Evolutionary conservation across 2,797 vertebrate genomes (phyloP), one percentile per base, ranked within the genome.

Genomic region (Gambusia yucatana): DNA sequence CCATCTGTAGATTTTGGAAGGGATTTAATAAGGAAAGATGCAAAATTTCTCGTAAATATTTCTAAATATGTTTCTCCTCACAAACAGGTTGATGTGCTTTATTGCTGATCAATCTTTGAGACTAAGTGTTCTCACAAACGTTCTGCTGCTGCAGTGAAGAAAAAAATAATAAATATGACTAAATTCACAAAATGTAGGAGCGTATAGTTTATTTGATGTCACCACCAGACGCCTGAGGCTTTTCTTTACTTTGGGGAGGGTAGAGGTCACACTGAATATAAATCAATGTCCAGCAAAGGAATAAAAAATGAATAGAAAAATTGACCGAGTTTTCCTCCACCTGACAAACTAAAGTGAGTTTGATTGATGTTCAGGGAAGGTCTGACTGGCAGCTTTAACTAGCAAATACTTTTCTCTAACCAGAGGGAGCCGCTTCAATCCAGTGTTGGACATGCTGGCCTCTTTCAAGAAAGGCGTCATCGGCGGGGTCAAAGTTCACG

Each of bases 361-460:
- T 65, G 33, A 36, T 10, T 65, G 33, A 36, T 20, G 22, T 41
- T 67, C 10, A 41, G 14, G 10, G 61, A 65, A n/a, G 6, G 22
- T 44, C 25, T 69, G 25, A 69, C 22, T 69, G 17, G 22, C 11
- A 43, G 4, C 36, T 30, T 3, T 22, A 44, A 39, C 13, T 3
- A n/a, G 71, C 63, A 20, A 7, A 48, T 39, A 52, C 33, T 41
- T 84, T 8, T 73, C 6, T 39, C 71, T 84, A 85, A 74, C 43
- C 90, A 99, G 98, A 92, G 98, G 98, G 75, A 99, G 98, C 90
- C 96, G 98, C 57, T 99, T 99, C 94, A 99, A 96, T 83, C 98
- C 98, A 0, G 96, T 99, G 30, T 84, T 99, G 79, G 98, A 99
- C 91, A 99, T 99, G 98, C 81, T 99, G 93, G 98, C 98, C 20